A percentile compares a stretch with the other conserved stretches of the same genome.
phyloP scores from a whole-genome alignment of 2,113 vertebrate species.

The Meles meles region DNA sequence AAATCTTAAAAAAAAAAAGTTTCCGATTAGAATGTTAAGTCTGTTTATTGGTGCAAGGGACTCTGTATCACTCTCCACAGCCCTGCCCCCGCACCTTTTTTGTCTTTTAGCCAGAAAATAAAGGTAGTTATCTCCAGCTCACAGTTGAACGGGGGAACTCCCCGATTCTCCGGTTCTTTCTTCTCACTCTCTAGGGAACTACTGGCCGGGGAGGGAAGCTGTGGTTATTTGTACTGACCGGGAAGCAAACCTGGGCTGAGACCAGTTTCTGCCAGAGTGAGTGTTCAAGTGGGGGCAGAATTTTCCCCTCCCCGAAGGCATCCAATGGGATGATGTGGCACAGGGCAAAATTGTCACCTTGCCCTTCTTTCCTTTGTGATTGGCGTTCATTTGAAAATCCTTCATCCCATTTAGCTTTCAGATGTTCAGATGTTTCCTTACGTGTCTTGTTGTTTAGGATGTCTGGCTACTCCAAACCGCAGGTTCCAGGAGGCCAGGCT shows the following conservation, averaged over 20 bases:
- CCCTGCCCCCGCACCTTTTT: rapidly evolving
- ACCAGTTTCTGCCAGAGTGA: background rate
- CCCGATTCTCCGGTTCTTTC: background rate
- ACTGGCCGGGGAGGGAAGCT: background rate
- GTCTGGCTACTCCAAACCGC: background rate
- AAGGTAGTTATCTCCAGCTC: background rate
- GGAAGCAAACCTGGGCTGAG: background rate
- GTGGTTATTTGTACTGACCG: background rate
- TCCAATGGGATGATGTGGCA: background rate
- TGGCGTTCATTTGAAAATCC: background rate
- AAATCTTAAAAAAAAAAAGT: background rate
- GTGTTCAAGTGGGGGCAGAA: background rate
- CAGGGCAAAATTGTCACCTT: background rate
- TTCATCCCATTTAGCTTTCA: background rate
- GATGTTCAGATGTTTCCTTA: background rate
- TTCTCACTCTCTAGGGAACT: background rate
- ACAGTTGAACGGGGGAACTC: background rate
- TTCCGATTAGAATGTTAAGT: background rate
- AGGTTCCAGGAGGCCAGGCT: background rate
- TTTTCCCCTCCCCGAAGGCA: background rate
- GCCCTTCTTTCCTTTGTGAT: background rate
- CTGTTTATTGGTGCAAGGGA: background rate
- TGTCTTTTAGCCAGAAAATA: background rate
- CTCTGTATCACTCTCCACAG: background rate
- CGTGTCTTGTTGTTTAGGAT: background rate